A percentile compares a stretch with the other conserved stretches of the same genome.
These are phyloP conservation scores for Chaetorhynchus papuensis DNA, from an alignment of 2,113 vertebrate genomes.

Conservation along the genomic window DNA sequence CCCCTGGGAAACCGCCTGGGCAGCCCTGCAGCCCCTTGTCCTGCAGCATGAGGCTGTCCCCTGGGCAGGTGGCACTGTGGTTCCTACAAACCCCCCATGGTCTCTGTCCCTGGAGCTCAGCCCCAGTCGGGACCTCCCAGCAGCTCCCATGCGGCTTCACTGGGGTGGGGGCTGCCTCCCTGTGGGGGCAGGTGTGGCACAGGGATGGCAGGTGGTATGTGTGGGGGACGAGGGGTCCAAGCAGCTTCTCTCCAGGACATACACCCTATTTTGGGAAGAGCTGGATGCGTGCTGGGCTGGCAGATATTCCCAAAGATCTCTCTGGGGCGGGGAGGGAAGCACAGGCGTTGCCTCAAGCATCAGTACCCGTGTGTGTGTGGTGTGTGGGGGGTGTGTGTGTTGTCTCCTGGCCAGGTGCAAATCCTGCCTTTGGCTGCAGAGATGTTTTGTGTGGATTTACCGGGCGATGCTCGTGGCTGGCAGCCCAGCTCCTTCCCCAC, in stretches of 20 bases:
- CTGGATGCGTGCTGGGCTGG: accelerated
- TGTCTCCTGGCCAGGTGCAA: background rate
- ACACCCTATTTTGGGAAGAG: background rate
- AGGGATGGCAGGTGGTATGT: background rate
- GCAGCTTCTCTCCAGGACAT: background rate
- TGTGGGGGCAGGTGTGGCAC: background rate
- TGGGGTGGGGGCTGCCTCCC: background rate
- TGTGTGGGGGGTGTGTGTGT: background rate
- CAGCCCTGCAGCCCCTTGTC: background rate
- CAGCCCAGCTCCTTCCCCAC: background rate
- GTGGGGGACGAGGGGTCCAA: background rate
- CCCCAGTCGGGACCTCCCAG: background rate
- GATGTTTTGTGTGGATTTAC: background rate
- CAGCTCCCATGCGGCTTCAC: accelerated
- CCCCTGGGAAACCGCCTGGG: background rate
- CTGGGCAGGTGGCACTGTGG: background rate
- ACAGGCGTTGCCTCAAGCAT: background rate
- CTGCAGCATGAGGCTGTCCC: background rate
- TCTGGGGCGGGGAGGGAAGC: accelerated
- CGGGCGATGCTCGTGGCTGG: background rate
- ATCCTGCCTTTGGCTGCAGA: background rate
- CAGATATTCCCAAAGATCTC: background rate
- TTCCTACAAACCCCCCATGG: accelerated
- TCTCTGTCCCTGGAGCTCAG: background rate
- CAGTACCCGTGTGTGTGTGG: background rate